Base-by-base conservation (phyloP, 2,113 vertebrate genomes). In the Ardeotis arabs region DNA sequence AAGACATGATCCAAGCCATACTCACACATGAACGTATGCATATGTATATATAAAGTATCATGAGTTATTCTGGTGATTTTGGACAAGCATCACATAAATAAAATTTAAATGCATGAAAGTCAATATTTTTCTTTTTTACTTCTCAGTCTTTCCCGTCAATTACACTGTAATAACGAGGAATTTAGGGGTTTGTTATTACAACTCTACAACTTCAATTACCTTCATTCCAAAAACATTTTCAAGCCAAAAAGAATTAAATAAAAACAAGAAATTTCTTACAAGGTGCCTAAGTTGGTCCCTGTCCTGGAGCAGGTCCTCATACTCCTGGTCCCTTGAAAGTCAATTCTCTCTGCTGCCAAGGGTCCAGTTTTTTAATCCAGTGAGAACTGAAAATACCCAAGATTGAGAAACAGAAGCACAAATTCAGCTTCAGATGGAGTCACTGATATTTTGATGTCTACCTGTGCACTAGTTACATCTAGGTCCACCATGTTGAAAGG, bases 21-120 rank as follows among this genome's bases (percentile, higher is more conserved):
- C 16, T 47, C 15, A 35, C 8, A 27, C 6, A 29, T 17, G 28
- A 29, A 31, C 37, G 21, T 39, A 9, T 14, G 15, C 20, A 22
- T 15, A 12, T 31, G 6, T 16, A 23, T 52, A 70, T 80, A 86
- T 83, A 66, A 96, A 91, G 76, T 60, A 80, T 2, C 49, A 55
- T 62, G 29, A 89, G 22, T 77, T 87, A 87, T 91, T 97, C 74
- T 86, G 58, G 52, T 93, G 74, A 90, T 82, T 96, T 93, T 96
- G 86, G 92, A 76, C 69, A 76, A 62, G 33, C 22, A 62, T 95
- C 74, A 94, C 56, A 88, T 55, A 96, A 93, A 96, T 89, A 92
- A 89, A 95, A 89, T 78, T 73, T 83, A 92, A 91, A 89, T 33
- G 84, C 55, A 59, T 21, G 27, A 92, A 95, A 83, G 58, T 84